Evolutionary conservation across 2,797 vertebrate species (phyloP), one percentile per base, ranked within the genome.

Genomic region (Sebastes dallii): DNA sequence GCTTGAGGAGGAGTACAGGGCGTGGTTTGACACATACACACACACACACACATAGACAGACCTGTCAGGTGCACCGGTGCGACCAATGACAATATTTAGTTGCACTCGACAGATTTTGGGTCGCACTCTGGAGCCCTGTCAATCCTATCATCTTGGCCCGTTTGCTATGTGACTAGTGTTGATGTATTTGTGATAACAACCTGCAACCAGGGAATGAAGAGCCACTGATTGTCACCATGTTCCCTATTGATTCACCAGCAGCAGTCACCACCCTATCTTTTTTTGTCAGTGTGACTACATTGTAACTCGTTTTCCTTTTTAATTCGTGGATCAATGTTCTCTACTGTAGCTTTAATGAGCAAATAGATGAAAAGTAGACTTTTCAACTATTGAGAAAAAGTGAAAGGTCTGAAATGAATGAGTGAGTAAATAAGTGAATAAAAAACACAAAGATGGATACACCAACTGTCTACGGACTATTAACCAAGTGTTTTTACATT

Each of bases 221-320:
- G 68, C 62, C 32, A 56, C 52, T 77, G 65, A 87, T 78, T 92
- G 86, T 89, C 55, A 91, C 50, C 36, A 54, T 79, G 77, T 75
- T 90, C 78, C 66, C 12, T 82, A 90, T 86, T 84, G 66, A 95
- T 93, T 93, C 86, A 82, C 86, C 75, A 76, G 68, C 68, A 70
- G 78, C 77, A 62, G 81, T 88, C 86, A 86, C 39, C 52, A 29
- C 25, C 22, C n/a, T 24, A 58, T 76, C 66, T 84, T 82, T 82
- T 91, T 22, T 16, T 78, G 81, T 92, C 91, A 81, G 54, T 1
- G 10, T 24, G 66, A 62, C 86, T 70, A 74, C 73, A 27, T 12
- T 62, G 39, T 59, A 69, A 72, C 54, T 66, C 75, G 16, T 8
- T 77, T 70, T 75, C 66, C 76, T 22, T 84, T 56, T 81, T 29